Evolutionary conservation across 1,140 invertebrate genomes (phyloP).

Genomic region (Latrodectus geometricus): DNA sequence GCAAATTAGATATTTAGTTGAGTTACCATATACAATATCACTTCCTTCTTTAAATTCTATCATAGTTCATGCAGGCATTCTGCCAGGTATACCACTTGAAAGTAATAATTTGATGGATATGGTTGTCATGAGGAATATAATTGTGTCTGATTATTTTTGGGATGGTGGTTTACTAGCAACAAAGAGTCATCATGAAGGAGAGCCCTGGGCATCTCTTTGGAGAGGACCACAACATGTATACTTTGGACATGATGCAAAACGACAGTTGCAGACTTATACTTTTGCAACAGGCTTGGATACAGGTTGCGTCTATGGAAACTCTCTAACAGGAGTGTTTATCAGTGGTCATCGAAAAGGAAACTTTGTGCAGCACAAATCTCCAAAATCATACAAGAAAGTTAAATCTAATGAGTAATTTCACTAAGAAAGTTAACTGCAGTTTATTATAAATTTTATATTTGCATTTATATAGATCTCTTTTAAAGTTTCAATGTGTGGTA

Average conservation of each 20-base stretch:
- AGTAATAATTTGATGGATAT: constrained; percentile 65
- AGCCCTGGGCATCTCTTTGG: constrained; percentile 69
- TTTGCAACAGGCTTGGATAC: constrained; percentile 70
- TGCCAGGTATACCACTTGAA: constrained; percentile 66
- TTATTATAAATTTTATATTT: too few relatives aligned
- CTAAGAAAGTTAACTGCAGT: not conserved
- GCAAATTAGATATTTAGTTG: constrained; percentile 66
- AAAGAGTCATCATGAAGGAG: constrained; percentile 64
- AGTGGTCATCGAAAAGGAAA: constrained; percentile 40
- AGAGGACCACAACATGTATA: constrained; percentile 69
- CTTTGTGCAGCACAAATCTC: constrained; percentile 55
- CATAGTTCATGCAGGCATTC: constrained; percentile 70
- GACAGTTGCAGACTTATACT: constrained; percentile 65
- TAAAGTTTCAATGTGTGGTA: too few relatives aligned
- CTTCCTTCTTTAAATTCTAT: constrained; percentile 67
- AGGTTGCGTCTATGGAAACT: constrained; percentile 68
- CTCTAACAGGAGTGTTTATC: constrained; percentile 66
- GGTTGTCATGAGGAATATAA: constrained; percentile 68
- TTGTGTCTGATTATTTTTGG: constrained; percentile 56
- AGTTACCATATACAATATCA: constrained; percentile 68
- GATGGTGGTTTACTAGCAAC: constrained; percentile 53
- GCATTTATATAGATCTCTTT: too few relatives aligned
- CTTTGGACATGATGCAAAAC: constrained; percentile 69
- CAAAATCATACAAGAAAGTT: constrained; percentile 6
- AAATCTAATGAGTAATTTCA: not conserved